Conservation (phyloP, 2,113 vertebrate genomes). For the Eulemur macaco region DNA sequence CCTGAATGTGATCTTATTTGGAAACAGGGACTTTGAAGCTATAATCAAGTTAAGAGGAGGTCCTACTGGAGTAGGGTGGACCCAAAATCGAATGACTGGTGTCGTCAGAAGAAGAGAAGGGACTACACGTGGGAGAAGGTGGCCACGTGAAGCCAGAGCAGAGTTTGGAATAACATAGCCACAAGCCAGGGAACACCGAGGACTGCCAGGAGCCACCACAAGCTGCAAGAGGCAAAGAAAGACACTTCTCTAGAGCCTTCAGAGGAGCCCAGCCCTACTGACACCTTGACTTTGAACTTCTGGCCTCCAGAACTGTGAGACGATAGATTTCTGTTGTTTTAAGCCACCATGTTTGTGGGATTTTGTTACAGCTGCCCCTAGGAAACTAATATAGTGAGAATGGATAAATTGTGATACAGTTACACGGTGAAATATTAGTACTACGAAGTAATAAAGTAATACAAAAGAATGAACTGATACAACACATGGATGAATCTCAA, state of each 20-base stretch:
- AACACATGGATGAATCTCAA: not conserved
- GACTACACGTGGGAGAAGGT: not conserved
- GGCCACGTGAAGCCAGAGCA: not conserved
- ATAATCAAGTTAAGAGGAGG: not conserved
- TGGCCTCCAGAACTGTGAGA: not conserved
- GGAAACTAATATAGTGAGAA: not conserved
- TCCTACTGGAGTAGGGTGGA: not conserved
- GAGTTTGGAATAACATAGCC: not conserved
- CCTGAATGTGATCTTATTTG: not conserved
- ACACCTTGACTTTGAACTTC: not conserved
- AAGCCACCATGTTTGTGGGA: not conserved
- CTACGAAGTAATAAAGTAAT: not conserved
- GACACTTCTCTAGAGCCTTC: not conserved
- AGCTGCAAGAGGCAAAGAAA: not conserved
- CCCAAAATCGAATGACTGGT: not conserved
- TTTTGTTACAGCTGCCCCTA: not conserved
- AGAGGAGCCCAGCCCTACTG: not conserved
- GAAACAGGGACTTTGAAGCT: not conserved
- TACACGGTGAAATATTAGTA: not conserved
- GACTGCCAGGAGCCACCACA: too few species aligned
- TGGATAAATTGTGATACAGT: fast-evolving
- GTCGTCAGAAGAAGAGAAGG: not conserved
- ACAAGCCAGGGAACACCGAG: not conserved
- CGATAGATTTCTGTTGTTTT: not conserved
- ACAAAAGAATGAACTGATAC: not conserved